Evolutionary conservation across 2,888 invertebrate species (phyloP).

Genomic region (Aphodius sticticus): DNA sequence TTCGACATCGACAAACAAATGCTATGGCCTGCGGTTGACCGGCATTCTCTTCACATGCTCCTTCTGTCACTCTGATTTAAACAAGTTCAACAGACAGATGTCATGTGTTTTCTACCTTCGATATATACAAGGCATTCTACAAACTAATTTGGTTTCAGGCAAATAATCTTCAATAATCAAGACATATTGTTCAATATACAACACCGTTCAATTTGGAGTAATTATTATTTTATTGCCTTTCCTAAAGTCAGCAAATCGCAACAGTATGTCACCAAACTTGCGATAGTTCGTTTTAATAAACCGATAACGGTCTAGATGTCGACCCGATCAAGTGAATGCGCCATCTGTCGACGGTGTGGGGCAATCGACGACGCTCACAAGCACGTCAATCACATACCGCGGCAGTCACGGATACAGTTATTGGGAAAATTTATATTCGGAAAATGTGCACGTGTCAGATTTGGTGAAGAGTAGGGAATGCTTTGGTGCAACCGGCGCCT

Average conservation of each 20-base stretch:
- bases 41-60: too few species aligned
- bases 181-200: background rate
- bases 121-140: too few species aligned
- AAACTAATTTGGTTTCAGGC: too few species aligned
- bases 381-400: conserved; percentile 44
- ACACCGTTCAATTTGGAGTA: background rate
- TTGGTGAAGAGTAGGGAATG: conserved; percentile 27
- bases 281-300: conserved; percentile 4
- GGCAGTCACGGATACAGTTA: conserved; percentile 38
- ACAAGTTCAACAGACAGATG: too few species aligned
- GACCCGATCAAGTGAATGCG: background rate
- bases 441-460: conserved; percentile 33
- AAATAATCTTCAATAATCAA: too few species aligned
- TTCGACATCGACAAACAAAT: too few species aligned
- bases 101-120: too few species aligned
- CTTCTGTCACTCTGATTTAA: too few species aligned
- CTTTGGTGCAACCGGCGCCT: conserved; percentile 19
- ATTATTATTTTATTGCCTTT: background rate
- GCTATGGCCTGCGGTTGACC: too few species aligned
- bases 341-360: conserved; percentile 4
- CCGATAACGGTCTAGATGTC: background rate
- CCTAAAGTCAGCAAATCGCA: background rate
- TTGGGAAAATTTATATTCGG: conserved; percentile 37
- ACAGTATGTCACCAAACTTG: background rate
- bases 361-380: conserved; percentile 36